These are phyloP conservation scores for Venusia cambrica DNA, from an alignment of 2,888 invertebrate genomes.

Conservation along the genomic window DNA sequence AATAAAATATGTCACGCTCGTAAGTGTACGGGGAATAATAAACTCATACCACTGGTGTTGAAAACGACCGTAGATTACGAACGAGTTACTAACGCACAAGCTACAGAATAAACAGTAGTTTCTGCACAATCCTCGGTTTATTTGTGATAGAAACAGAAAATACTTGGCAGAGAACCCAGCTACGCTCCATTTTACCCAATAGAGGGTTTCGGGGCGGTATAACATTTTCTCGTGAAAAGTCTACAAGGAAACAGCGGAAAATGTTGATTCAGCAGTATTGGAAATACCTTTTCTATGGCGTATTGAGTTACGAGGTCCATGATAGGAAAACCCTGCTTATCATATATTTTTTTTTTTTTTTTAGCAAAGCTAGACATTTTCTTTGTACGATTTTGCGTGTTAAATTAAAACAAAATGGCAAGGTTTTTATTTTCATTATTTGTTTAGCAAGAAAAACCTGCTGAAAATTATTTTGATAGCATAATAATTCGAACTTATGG, in stretches of 20 bases:
- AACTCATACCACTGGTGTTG: no score
- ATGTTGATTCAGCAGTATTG: constrained; percentile 32
- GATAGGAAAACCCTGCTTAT: constrained; percentile 20
- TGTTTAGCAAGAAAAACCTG: no score
- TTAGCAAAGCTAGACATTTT: no score
- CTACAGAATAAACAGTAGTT: constrained; percentile 3
- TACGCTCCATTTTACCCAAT: constrained; percentile 30
- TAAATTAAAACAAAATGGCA: no score
- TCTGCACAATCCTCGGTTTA: constrained; percentile 40
- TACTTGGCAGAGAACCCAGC: constrained; percentile 44
- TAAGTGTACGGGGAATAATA: no score
- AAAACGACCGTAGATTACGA: constrained; percentile 15
- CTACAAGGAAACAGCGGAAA: constrained; percentile 28
- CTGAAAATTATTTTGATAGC: no score
- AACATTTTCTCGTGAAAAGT: constrained; percentile 33
- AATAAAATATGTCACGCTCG: no score
- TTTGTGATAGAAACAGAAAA: constrained; percentile 48
- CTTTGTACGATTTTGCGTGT: no score
- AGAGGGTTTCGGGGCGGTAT: constrained; percentile 33
- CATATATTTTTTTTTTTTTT: constrained; percentile 16
- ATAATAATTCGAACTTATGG: no score
- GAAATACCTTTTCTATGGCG: constrained; percentile 26
- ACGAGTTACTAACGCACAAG: background rate
- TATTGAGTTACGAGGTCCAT: constrained; percentile 20
- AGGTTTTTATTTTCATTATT: no score